phyloP scores from a whole-genome alignment of 2,797 vertebrate species.

The Dicrostonyx torquatus region DNA sequence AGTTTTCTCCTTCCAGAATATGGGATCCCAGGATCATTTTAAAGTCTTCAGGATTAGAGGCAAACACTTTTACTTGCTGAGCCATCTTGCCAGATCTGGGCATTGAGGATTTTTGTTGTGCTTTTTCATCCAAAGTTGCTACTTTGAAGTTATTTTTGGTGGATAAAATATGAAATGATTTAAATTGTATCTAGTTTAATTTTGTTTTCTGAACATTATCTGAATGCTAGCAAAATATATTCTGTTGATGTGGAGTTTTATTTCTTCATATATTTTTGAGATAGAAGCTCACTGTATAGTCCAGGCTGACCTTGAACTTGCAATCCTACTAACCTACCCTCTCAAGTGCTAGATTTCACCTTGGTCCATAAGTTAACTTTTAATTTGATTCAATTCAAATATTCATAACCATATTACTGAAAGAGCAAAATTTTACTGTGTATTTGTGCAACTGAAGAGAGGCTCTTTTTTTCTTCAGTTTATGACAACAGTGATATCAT shows the following conservation, averaged over 20 bases:
- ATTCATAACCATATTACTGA: neutral
- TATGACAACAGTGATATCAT: neutral
- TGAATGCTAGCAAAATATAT: slow-evolving; percentile 6
- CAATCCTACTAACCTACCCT: neutral
- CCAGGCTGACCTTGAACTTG: neutral
- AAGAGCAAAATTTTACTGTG: neutral
- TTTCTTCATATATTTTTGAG: no score
- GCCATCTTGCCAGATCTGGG: neutral
- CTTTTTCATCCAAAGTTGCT: neutral
- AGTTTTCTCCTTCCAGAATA: neutral
- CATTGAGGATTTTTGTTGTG: neutral
- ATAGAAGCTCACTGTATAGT: neutral
- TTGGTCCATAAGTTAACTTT: neutral
- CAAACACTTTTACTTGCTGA: neutral
- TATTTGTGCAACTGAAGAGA: neutral
- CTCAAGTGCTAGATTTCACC: neutral
- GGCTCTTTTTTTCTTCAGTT: neutral
- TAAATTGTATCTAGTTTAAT: neutral
- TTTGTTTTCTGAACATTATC: neutral
- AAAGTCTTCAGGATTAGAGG: neutral
- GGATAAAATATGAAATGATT: neutral
- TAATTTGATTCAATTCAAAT: neutral
- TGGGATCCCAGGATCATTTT: neutral
- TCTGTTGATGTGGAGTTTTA: neutral
- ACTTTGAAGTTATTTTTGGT: neutral